A percentile compares a stretch with the other conserved stretches of the same genome.
These are phyloP conservation scores for Furcula furcula DNA, from an alignment of 2,888 invertebrate genomes.

Conservation along the genomic window DNA sequence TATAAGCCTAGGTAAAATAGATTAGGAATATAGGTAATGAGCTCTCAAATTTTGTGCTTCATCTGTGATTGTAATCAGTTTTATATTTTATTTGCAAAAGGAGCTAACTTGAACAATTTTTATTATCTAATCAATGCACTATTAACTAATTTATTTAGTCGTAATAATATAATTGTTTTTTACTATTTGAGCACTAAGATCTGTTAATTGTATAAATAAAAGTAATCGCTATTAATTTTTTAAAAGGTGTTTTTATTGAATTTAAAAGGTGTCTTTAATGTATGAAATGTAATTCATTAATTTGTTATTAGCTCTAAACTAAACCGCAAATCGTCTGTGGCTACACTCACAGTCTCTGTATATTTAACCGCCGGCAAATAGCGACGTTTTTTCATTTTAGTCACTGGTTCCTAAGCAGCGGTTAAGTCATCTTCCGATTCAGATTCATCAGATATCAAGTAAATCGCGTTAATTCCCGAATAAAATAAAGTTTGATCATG, in stretches of 20 bases:
- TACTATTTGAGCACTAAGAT: conserved; percentile 77
- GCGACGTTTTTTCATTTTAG: too few species aligned
- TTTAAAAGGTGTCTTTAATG: too few species aligned
- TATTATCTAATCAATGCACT: conserved; percentile 69
- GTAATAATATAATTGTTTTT: conserved; percentile 66
- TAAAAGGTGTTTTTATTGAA: conserved; percentile 27
- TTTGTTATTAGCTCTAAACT: too few species aligned
- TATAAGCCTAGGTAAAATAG: conserved; percentile 14
- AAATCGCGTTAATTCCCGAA: too few species aligned
- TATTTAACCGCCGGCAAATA: too few species aligned
- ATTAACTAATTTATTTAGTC: conserved; percentile 73
- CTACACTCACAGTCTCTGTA: too few species aligned
- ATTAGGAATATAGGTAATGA: conserved; percentile 37
- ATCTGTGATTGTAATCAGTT: conserved; percentile 76
- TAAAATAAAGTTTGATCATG: too few species aligned
- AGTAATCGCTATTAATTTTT: conserved; percentile 63
- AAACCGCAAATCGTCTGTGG: too few species aligned
- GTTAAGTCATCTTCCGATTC: too few species aligned
- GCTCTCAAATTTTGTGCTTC: conserved; percentile 71
- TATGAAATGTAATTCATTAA: too few species aligned
- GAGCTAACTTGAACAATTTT: conserved; percentile 68
- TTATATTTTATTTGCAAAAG: conserved; percentile 55
- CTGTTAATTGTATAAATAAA: conserved; percentile 78
- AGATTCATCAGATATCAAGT: too few species aligned
- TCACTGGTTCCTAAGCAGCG: too few species aligned